phyloP scores from a whole-genome alignment of 1,140 invertebrate genomes.

The Drosophila pachea region DNA sequence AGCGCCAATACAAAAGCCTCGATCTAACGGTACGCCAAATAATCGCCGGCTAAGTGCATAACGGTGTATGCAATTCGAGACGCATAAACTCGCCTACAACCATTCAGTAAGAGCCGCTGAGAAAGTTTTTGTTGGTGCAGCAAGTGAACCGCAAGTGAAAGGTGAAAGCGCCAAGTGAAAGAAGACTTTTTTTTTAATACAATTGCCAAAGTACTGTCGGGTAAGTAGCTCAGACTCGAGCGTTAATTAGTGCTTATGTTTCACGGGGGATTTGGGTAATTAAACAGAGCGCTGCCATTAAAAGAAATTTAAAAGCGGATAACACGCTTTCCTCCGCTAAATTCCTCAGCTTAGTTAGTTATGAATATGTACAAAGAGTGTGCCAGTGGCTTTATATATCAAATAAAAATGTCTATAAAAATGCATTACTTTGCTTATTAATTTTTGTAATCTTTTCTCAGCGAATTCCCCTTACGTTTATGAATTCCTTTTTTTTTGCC shows the following conservation, averaged over 20 bases:
- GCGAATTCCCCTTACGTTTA: too few relatives aligned
- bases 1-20: constrained; percentile 25
- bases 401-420: too few relatives aligned
- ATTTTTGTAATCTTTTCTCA: too few relatives aligned
- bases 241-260: constrained; percentile 27
- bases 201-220: constrained; percentile 11
- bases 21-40: constrained; percentile 14
- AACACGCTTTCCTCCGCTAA: not conserved
- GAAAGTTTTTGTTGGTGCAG: constrained; percentile 3
- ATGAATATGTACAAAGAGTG: not conserved
- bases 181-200: constrained; percentile 24
- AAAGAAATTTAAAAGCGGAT: not conserved
- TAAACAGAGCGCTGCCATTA: constrained; percentile 9
- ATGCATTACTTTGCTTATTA: too few relatives aligned
- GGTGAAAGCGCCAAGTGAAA: constrained; percentile 20
- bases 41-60: constrained; percentile 51
- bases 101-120: constrained; percentile 10
- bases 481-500: too few relatives aligned
- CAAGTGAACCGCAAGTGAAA: constrained; percentile 22
- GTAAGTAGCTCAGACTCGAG: constrained; percentile 34
- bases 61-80: constrained; percentile 14
- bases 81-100: constrained; percentile 11
- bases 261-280: constrained; percentile 21
- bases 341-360: not conserved
- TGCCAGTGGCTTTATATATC: too few relatives aligned